Percentiles rank a stretch among this genome's conserved stretches.
Conservation (phyloP, 2,113 vertebrate genomes). For the Leptobrachium ailaonicum region DNA sequence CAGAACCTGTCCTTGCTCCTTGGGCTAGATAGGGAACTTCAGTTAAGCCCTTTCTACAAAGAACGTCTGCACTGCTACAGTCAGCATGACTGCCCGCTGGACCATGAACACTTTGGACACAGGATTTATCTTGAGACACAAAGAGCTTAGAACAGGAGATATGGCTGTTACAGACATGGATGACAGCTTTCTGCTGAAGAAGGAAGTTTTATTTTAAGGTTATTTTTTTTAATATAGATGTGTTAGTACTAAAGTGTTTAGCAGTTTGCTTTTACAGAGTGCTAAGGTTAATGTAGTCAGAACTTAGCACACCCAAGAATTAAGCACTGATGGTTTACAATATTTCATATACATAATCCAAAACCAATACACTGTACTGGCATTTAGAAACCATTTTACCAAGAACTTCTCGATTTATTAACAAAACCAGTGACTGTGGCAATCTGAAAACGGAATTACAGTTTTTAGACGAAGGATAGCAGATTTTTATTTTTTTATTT, state of each 20-base stretch:
- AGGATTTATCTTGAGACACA: conserved; percentile 38
- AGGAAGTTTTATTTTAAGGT: not conserved
- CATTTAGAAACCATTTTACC: too few relatives aligned
- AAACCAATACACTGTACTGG: too few relatives aligned
- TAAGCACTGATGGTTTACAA: too few relatives aligned
- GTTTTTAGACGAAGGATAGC: too few relatives aligned
- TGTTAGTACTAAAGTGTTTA: not conserved
- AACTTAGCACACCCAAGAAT: too few relatives aligned
- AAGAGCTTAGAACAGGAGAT: conserved; percentile 42
- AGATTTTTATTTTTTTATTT: too few relatives aligned
- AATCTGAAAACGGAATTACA: too few relatives aligned
- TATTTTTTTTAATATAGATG: not conserved
- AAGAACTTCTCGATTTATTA: too few relatives aligned
- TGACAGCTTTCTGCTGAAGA: conserved; percentile 39
- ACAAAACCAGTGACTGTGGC: too few relatives aligned
- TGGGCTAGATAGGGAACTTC: conserved; percentile 4
- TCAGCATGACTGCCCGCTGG: conserved; percentile 38
- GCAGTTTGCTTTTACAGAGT: too few relatives aligned
- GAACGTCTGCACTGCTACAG: conserved; percentile 35
- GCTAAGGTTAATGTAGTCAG: too few relatives aligned
- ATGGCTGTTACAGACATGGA: conserved; percentile 36
- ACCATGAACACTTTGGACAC: conserved; percentile 41
- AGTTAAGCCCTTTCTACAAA: conserved; percentile 14
- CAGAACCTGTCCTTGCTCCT: not conserved
- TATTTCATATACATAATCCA: too few relatives aligned